Evolutionary conservation across 2,888 invertebrate genomes (phyloP).

Genomic region (Cephus pulcher): DNA sequence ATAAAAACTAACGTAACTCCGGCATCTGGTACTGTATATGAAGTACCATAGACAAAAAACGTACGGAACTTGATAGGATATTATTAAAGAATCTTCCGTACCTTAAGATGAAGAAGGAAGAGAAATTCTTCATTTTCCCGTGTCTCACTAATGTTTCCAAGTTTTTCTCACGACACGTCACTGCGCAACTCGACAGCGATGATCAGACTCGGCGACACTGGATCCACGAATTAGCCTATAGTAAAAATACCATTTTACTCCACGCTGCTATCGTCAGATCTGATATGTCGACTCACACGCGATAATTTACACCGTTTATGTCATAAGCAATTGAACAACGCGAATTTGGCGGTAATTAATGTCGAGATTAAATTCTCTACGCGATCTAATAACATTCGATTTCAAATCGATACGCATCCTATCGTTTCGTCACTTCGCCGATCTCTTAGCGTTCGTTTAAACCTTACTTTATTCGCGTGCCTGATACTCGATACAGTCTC

Average conservation of each 20-base stretch:
- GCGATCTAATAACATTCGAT: not conserved
- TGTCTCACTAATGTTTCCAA: constrained; percentile 61
- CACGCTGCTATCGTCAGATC: not conserved
- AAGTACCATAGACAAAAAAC: not conserved
- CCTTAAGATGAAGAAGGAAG: constrained; percentile 62
- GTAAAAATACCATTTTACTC: not conserved
- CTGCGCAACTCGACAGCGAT: constrained; percentile 11
- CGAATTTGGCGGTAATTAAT: not conserved
- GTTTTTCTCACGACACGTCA: constrained; percentile 26
- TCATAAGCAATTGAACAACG: not conserved
- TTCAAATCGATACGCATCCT: not conserved
- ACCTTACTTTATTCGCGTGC: not conserved
- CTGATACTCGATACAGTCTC: not conserved
- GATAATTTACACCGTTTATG: not conserved
- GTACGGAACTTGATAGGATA: not conserved
- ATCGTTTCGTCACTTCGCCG: not conserved
- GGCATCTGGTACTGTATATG: not conserved
- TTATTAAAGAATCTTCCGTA: constrained; percentile 20
- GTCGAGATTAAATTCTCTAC: not conserved
- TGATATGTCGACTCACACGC: not conserved
- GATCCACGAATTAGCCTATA: not conserved
- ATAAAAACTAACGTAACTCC: not conserved
- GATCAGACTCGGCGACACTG: not conserved
- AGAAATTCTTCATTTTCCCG: constrained; percentile 62
- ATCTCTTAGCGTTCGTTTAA: not conserved